These are phyloP conservation scores for Neolamprologus caudopunctatus DNA, from an alignment of 2,113 vertebrate species.

Conservation along the genomic window DNA sequence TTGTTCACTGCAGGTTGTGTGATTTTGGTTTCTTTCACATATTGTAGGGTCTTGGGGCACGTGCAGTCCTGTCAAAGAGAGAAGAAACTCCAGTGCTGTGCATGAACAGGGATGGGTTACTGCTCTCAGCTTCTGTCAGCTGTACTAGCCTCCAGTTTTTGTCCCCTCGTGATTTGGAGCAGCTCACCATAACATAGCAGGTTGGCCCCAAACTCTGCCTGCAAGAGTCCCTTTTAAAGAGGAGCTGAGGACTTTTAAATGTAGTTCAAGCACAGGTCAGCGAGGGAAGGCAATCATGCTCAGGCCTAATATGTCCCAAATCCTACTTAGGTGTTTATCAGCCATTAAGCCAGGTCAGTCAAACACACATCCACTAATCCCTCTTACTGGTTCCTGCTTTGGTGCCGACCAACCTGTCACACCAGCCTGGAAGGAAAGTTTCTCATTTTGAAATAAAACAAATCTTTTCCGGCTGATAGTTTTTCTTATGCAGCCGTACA, in stretches of 20 bases:
- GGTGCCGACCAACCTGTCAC: background rate
- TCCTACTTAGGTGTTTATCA: background rate
- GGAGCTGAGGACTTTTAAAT: background rate
- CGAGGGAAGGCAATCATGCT: background rate
- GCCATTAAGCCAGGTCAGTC: background rate
- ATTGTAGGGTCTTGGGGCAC: rapidly evolving
- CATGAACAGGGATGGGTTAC: background rate
- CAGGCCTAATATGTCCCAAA: background rate
- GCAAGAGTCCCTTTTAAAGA: background rate
- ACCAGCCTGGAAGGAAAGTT: background rate
- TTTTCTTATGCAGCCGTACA: background rate
- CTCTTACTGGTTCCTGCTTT: background rate
- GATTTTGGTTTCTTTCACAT: background rate
- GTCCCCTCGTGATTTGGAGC: background rate
- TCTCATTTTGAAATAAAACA: background rate
- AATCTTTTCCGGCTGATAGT: rapidly evolving
- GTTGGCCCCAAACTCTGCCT: background rate
- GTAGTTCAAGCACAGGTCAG: background rate
- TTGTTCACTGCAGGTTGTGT: background rate
- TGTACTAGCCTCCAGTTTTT: background rate
- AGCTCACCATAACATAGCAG: background rate
- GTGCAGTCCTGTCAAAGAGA: background rate
- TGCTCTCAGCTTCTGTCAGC: background rate
- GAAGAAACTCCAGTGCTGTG: background rate
- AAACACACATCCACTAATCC: background rate